Evolutionary conservation across 2,797 vertebrate genomes (phyloP).

Genomic region (Pelodytes ibericus): DNA sequence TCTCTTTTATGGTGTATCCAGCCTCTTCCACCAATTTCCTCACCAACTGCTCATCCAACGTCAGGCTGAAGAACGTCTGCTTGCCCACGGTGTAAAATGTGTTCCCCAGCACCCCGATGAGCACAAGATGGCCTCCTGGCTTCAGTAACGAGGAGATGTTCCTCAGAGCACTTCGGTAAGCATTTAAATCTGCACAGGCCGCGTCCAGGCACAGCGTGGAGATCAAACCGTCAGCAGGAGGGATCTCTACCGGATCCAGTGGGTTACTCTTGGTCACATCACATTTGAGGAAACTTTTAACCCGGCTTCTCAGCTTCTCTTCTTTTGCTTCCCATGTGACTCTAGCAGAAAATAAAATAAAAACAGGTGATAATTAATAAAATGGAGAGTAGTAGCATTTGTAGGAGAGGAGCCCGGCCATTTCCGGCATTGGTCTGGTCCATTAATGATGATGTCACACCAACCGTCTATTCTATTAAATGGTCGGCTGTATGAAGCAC

Average conservation of each 20-base stretch:
- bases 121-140: conserved; percentile 56
- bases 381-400: too few relatives aligned
- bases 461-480: too few relatives aligned
- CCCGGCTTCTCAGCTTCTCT: conserved; percentile 41
- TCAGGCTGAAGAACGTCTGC: conserved; percentile 34
- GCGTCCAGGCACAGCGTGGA: conserved; percentile 60
- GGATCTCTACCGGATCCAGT: conserved; percentile 48
- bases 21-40: conserved; percentile 34
- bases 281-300: conserved; percentile 59
- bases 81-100: conserved; percentile 50
- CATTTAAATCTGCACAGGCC: conserved; percentile 49
- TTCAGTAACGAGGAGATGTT: conserved; percentile 58
- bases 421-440: too few relatives aligned
- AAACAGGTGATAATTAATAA: too few relatives aligned
- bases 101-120: conserved; percentile 43
- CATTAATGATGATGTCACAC: too few relatives aligned
- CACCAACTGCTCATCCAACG: conserved; percentile 50
- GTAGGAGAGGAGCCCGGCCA: too few relatives aligned
- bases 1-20: conserved; percentile 1
- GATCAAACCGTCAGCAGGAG: conserved; percentile 52
- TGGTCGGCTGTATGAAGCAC: too few relatives aligned
- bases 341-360: too few relatives aligned
- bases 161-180: conserved; percentile 16
- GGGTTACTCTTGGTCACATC: conserved; percentile 54
- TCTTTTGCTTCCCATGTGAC: conserved; percentile 59